A percentile compares a stretch with the other conserved stretches of the same genome.
These are phyloP conservation scores for Lepidocyrtoides sp. DNA, from an alignment of 2,888 invertebrate species.

Conservation along the genomic window DNA sequence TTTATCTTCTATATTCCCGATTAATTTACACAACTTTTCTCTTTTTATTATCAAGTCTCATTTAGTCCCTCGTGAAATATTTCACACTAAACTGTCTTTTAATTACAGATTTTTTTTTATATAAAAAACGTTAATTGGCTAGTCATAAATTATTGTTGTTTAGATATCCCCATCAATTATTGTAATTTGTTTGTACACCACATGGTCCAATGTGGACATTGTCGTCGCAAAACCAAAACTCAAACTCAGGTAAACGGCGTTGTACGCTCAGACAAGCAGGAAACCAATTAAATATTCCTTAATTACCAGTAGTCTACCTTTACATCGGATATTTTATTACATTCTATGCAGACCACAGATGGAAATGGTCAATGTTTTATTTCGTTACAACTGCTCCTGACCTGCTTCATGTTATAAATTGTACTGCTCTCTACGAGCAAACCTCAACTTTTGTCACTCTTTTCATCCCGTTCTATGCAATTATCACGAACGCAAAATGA, in stretches of 20 bases:
- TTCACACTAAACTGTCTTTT: neutral
- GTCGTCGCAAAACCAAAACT: too few species aligned
- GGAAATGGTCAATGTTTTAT: slow-evolving; percentile 33
- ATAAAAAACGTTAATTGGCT: neutral
- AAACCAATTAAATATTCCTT: neutral
- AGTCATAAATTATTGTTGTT: neutral
- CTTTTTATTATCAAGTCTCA: too few species aligned
- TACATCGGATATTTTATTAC: slow-evolving; percentile 15
- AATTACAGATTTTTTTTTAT: neutral
- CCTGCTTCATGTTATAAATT: too few species aligned
- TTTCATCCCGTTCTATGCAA: slow-evolving; percentile 1
- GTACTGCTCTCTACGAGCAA: neutral
- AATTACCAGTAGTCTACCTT: slow-evolving; percentile 1
- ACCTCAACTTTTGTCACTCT: neutral
- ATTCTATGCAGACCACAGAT: neutral
- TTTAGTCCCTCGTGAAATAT: too few species aligned
- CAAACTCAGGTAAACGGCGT: neutral
- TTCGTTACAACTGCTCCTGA: neutral
- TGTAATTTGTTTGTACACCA: neutral
- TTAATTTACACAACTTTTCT: too few species aligned
- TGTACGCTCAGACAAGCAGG: neutral
- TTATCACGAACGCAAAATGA: slow-evolving; percentile 14
- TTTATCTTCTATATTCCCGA: too few species aligned
- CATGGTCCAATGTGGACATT: neutral
- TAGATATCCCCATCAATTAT: neutral